Base-by-base conservation (phyloP, 2,888 invertebrate species). In the Scaptodrosophila latifasciaeformis region DNA sequence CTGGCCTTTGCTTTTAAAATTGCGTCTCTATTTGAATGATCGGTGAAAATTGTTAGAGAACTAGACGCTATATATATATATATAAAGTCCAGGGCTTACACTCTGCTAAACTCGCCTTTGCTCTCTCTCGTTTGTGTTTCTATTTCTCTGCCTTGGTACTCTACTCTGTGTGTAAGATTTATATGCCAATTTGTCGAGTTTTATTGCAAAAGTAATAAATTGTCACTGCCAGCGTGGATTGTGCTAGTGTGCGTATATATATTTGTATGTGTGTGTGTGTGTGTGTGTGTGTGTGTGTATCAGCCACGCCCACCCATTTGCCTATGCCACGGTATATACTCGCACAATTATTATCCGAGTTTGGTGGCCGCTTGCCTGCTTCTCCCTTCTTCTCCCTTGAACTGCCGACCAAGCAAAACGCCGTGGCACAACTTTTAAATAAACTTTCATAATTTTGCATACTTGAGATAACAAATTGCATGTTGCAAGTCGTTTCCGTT, bases 121-220 rank as follows among this genome's bases (percentile, higher is more conserved):
- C n/a, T n/a, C n/a, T n/a, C n/a, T n/a, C n/a, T n/a, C n/a, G n/a
- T n/a, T n/a, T n/a, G n/a, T n/a, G n/a, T n/a, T n/a, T 24, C 24
- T 3, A 3, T 24, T 24, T 24, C 24, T 5, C 4, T 24, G 24
- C 4, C 24, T 24, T 7, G 24, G 7, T 3, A 24, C 24, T 24
- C n/a, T 24, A 7, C 1, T 37, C 17, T 13, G 37, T 17, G 13
- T 37, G 17, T 10, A 59, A 70, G 65, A 76, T 81, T 78, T 76
- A 78, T 79, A 63, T 66, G 59, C 55, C 74, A 79, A 79, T 80
- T 81, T 81, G 66, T 75, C 72, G 72, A 80, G 67, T 81, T 81
- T 63, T 70, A 75, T 80, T 81, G 72, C 63, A 77, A 75, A 80
- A 69, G 77, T 75, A 75, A 80, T 81, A 80, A 77, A 80, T 80